Conservation (phyloP, 2,797 vertebrate species). For the Acropternis orthonyx region DNA sequence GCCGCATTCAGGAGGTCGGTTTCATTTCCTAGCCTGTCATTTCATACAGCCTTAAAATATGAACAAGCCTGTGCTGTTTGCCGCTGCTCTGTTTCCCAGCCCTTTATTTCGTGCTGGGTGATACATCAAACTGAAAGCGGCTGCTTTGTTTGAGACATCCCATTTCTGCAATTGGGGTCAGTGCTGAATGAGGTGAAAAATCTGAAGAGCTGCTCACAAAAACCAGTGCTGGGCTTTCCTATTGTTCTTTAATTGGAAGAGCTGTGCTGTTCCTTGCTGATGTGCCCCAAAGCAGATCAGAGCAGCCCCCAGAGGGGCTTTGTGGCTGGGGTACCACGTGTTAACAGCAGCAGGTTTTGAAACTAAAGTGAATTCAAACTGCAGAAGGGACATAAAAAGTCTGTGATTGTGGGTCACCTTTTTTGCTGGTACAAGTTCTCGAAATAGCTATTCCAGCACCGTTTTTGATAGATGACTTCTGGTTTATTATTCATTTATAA, state of each 20-base stretch:
- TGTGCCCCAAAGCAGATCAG: not conserved
- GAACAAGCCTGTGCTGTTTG: not conserved
- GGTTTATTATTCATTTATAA: slow-evolving; percentile 19
- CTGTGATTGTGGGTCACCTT: not conserved
- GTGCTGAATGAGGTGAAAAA: not conserved
- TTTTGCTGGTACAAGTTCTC: not conserved
- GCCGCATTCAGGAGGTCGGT: not conserved
- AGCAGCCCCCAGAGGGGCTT: not conserved
- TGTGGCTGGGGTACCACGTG: not conserved
- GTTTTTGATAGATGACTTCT: not conserved
- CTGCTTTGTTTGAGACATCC: not conserved
- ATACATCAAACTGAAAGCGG: not conserved
- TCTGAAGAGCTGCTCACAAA: not conserved
- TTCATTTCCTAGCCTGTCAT: not conserved
- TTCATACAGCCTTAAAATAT: not conserved
- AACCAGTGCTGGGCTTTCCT: not conserved
- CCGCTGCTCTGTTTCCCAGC: not conserved
- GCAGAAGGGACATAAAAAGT: not conserved
- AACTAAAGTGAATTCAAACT: not conserved
- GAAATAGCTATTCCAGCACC: not conserved
- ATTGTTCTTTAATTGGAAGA: not conserved
- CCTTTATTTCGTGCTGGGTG: not conserved
- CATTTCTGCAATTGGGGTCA: not conserved
- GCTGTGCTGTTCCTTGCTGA: not conserved
- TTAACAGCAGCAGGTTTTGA: not conserved